Evolutionary conservation across 2,113 vertebrate species (phyloP).

Genomic region (Sula dactylatra): DNA sequence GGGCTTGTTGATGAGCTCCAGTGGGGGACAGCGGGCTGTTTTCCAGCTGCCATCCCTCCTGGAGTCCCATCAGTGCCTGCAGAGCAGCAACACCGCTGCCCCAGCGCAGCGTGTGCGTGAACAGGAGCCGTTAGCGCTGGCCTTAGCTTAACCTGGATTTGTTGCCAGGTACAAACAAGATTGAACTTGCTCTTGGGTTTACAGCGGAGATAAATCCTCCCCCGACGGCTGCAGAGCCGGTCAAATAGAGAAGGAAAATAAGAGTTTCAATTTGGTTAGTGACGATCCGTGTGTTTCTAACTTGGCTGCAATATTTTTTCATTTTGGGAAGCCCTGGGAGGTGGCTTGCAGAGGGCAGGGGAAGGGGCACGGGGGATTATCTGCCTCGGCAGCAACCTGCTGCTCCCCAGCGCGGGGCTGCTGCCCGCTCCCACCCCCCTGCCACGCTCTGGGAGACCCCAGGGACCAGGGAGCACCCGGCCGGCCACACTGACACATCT

Average conservation of each 20-base stretch:
- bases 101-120: neutral
- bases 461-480: neutral
- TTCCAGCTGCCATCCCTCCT: neutral
- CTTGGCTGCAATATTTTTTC: neutral
- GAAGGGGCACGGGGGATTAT: neutral
- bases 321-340: neutral
- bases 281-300: neutral
- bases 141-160: neutral
- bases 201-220: neutral
- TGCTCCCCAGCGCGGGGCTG: rapidly evolving
- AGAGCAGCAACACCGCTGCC: neutral
- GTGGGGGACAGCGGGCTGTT: neutral
- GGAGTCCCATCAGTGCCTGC: neutral
- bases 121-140: neutral
- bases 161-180: neutral
- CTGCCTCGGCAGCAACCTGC: neutral
- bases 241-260: neutral
- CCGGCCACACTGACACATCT: rapidly evolving
- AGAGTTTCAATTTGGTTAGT: neutral
- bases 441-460: neutral
- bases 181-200: slow-evolving; percentile 8
- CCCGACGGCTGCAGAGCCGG: neutral
- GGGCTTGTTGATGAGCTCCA: rapidly evolving
- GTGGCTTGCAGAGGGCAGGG: neutral
- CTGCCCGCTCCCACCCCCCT: neutral